Percentiles rank a stretch among this genome's conserved stretches.
These are phyloP conservation scores for Cantharis rustica DNA, from an alignment of 2,888 invertebrate genomes.

Conservation along the genomic window DNA sequence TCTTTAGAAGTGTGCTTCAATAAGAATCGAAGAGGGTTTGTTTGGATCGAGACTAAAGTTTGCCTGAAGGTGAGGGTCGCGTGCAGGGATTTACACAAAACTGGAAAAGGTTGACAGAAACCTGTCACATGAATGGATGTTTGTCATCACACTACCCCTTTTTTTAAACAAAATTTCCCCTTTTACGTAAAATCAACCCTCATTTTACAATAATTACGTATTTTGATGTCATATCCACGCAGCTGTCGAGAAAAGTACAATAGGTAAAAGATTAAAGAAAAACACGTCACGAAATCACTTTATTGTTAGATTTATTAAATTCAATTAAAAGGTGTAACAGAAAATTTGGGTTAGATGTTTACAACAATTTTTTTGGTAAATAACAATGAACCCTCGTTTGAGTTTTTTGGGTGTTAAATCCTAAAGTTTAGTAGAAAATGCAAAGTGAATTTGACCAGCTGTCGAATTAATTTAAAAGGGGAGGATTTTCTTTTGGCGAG, in stretches of 20 bases:
- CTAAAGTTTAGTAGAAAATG: constrained; percentile 4
- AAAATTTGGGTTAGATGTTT: constrained; percentile 11
- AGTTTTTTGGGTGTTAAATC: constrained; percentile 1
- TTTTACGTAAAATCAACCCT: constrained; percentile 55
- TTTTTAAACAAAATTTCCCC: constrained; percentile 51
- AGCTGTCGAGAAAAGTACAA: constrained; percentile 49
- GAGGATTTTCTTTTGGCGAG: constrained; percentile 4
- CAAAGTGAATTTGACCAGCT: constrained; percentile 22
- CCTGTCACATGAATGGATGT: constrained; percentile 42
- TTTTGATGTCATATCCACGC: constrained; percentile 51
- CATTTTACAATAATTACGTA: constrained; percentile 56
- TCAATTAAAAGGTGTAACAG: constrained; percentile 25
- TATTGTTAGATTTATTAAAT: constrained; percentile 34
- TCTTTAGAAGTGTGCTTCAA: neutral
- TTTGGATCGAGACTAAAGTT: constrained; percentile 4
- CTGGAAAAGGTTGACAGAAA: constrained; percentile 34
- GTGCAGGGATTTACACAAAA: constrained; percentile 39
- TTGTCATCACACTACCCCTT: constrained; percentile 54
- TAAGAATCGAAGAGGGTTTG: constrained; percentile 6
- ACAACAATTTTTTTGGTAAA: neutral
- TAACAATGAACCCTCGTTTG: constrained; percentile 12
- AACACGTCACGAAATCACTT: constrained; percentile 43
- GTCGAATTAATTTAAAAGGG: constrained; percentile 20
- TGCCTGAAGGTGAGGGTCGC: constrained; percentile 25
- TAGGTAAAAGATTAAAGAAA: constrained; percentile 49